Evolutionary conservation across 2,888 invertebrate species (phyloP).

Genomic region (Apocheima hispidaria): DNA sequence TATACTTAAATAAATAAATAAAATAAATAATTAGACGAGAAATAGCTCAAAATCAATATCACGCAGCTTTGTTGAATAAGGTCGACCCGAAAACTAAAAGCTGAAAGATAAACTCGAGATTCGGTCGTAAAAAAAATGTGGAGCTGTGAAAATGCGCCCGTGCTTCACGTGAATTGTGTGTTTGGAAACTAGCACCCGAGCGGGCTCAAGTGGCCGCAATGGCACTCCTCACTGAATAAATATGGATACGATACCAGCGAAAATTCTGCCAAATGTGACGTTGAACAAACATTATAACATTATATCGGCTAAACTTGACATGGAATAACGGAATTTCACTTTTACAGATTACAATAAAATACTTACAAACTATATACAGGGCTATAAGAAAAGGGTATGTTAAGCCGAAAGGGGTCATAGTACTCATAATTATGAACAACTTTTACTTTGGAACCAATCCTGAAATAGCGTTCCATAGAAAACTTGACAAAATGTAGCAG

Average conservation of each 20-base stretch:
- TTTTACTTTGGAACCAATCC: too few species aligned
- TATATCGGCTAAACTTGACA: conserved; percentile 39
- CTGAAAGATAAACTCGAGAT: conserved; percentile 14
- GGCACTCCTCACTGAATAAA: conserved; percentile 55
- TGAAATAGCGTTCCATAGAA: too few species aligned
- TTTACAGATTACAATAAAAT: conserved; percentile 24
- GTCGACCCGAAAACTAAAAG: conserved; percentile 2
- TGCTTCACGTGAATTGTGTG: conserved; percentile 52
- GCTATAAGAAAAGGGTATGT: too few species aligned
- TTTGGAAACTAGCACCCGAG: conserved; percentile 51
- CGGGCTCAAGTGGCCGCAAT: conserved; percentile 55
- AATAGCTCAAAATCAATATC: neutral
- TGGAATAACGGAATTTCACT: conserved; percentile 26
- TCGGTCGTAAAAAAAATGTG: conserved; percentile 40
- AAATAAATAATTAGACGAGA: neutral
- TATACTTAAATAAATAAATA: too few species aligned
- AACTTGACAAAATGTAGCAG: too few species aligned
- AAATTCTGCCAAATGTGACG: conserved; percentile 32
- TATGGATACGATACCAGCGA: conserved; percentile 51
- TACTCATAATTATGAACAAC: too few species aligned
- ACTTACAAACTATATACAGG: neutral
- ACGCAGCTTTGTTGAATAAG: neutral
- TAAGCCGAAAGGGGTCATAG: too few species aligned
- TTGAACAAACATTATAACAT: conserved; percentile 19
- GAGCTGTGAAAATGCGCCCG: conserved; percentile 48